Conservation (phyloP, 2,797 vertebrate species). For the Margarornis squamiger region DNA sequence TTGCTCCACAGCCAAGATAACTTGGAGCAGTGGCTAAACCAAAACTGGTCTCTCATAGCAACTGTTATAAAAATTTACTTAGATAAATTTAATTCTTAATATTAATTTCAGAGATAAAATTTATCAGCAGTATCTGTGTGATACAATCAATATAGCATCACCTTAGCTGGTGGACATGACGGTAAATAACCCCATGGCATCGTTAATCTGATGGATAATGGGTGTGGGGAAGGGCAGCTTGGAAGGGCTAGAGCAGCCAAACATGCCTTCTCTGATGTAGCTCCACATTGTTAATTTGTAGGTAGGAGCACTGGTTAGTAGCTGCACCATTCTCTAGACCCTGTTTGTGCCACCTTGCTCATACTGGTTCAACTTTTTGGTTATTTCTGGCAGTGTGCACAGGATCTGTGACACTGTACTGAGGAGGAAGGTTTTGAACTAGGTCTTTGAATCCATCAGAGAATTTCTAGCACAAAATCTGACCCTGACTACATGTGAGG, state of each 20-base stretch:
- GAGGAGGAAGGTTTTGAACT: neutral
- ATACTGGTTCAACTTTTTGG: neutral
- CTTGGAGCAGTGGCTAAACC: neutral
- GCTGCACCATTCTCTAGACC: neutral
- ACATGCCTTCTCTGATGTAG: neutral
- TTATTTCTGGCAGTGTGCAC: neutral
- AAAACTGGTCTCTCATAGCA: neutral
- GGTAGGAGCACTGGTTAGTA: neutral
- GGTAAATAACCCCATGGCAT: neutral
- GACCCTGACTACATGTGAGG: neutral
- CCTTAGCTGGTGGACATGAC: neutral
- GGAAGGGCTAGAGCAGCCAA: neutral
- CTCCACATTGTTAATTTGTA: accelerated
- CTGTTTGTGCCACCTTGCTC: neutral
- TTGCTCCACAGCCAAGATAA: neutral
- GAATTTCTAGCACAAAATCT: neutral
- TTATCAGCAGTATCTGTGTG: neutral
- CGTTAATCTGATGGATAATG: neutral
- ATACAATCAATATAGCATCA: neutral
- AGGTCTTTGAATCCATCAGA: neutral
- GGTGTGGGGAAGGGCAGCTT: neutral
- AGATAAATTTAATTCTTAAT: neutral
- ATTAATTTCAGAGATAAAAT: neutral
- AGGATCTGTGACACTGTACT: neutral
- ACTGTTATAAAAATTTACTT: neutral